Percentiles rank a stretch among this genome's conserved stretches.
These are phyloP conservation scores for Antheraea yamamai DNA, from an alignment of 2,888 invertebrate species.

Conservation along the genomic window DNA sequence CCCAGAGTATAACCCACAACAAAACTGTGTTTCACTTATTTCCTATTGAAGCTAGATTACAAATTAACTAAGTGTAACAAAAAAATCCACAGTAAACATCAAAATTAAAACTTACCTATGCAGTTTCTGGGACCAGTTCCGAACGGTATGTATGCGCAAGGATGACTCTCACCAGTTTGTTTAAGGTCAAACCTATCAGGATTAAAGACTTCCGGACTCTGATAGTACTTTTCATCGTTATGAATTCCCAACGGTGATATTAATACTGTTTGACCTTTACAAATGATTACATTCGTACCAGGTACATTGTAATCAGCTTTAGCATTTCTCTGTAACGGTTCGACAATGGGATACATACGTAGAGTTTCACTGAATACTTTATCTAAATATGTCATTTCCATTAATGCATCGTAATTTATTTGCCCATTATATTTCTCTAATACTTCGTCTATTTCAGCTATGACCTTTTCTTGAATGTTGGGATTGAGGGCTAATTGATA, in stretches of 20 bases:
- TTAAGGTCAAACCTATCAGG: conserved; percentile 68
- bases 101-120: conserved; percentile 52
- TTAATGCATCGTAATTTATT: conserved; percentile 59
- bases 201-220: conserved; percentile 66
- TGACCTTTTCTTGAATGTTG: conserved; percentile 58
- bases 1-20: no score
- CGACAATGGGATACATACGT: conserved; percentile 68
- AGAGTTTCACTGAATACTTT: conserved; percentile 62
- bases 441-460: conserved; percentile 50
- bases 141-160: conserved; percentile 64
- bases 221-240: conserved; percentile 61
- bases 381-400: conserved; percentile 62
- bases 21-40: no score
- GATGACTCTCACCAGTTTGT: conserved; percentile 44
- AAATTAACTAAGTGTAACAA: no score
- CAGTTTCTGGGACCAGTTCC: conserved; percentile 69
- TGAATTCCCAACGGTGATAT: conserved; percentile 63
- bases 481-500: conserved; percentile 60
- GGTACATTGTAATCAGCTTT: conserved; percentile 54
- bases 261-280: conserved; percentile 52
- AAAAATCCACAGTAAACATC: neutral
- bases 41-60: no score
- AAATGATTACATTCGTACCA: conserved; percentile 51
- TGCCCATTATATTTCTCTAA: conserved; percentile 47
- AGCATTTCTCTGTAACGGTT: conserved; percentile 57